Base-by-base conservation (phyloP, 2,888 invertebrate species). In the Carcina quercana region DNA sequence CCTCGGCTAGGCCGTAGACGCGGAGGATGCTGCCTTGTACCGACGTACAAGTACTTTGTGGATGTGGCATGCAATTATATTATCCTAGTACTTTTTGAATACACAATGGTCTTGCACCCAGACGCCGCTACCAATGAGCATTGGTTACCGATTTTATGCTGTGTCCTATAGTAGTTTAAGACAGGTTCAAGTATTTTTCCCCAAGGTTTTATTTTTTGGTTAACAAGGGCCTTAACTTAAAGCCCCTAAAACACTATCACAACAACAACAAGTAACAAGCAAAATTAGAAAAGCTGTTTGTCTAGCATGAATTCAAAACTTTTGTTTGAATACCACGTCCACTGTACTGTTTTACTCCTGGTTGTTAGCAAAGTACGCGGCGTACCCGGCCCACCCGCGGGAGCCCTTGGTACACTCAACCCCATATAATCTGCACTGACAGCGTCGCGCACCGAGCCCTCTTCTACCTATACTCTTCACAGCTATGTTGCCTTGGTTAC, bases 381-480 rank as follows among this genome's bases (percentile, higher is more conserved):
- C 41, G 44, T 45, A 41, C 51, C 48, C 47, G 53, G 49, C 46
- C 52, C 54, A 50, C 66, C 64, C 69, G 46, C 49, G 65, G 65
- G 67, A 64, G 64, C 60, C 62, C 62, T 64, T 61, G 68, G 59
- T 54, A 54, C 58, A 47, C 54, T 53, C 61, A 51, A 53, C 57
- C 57, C 60, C 51, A 48, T 53, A 65, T 62, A 62, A 61, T 60
- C 55, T 53, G 48, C 50, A 54, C 50, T 54, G 56, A 56, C 59
- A 54, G 51, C 52, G 50, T 46, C 54, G 51, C 25, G 12, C 47
- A 41, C 36, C 32, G 46, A 40, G 42, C 36, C 40, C 46, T 40
- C 35, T 34, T 31, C 30, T 12, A 26, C 15, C 17, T 15, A 13
- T 17, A 32, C 29, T 29, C 29, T 29, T 6, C 25, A 15, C 30